phyloP scores from a whole-genome alignment of 1,140 invertebrate species.

The Bombus picipes region DNA sequence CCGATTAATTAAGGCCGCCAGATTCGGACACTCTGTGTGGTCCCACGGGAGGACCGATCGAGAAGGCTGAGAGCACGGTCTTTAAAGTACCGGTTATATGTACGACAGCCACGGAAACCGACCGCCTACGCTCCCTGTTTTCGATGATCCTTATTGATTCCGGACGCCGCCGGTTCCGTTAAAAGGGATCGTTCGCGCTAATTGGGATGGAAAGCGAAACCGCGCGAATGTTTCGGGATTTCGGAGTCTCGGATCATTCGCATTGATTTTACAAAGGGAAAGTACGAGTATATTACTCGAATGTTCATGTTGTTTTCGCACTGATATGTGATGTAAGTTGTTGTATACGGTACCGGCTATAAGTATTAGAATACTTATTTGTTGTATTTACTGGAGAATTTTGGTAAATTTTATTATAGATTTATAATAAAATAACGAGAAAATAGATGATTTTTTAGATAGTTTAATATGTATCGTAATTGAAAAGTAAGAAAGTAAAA shows the following conservation, averaged over 20 bases:
- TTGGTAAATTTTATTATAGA: too few species aligned
- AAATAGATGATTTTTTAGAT: too few species aligned
- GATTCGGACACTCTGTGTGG: conserved; percentile 60
- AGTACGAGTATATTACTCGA: too few species aligned
- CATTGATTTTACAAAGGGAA: background rate
- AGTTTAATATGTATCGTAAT: background rate
- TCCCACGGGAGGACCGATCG: conserved; percentile 30
- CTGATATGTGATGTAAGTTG: too few species aligned
- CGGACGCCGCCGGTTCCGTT: conserved; percentile 7
- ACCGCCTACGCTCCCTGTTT: conserved; percentile 42
- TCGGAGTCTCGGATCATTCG: background rate
- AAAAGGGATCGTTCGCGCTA: conserved; percentile 21
- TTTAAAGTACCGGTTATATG: conserved; percentile 52
- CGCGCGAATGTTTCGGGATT: background rate
- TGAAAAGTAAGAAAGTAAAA: too few species aligned
- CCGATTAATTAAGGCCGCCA: conserved; percentile 63
- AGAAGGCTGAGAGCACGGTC: conserved; percentile 24
- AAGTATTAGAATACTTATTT: too few species aligned
- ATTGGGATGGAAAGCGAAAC: conserved; percentile 13
- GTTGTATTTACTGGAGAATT: too few species aligned
- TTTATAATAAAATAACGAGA: too few species aligned
- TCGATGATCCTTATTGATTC: conserved; percentile 33
- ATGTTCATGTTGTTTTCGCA: background rate
- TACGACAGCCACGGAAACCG: conserved; percentile 22
- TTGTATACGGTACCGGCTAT: too few species aligned